Evolutionary conservation across 2,113 vertebrate genomes (phyloP).

Genomic region (Podarcis raffonei): DNA sequence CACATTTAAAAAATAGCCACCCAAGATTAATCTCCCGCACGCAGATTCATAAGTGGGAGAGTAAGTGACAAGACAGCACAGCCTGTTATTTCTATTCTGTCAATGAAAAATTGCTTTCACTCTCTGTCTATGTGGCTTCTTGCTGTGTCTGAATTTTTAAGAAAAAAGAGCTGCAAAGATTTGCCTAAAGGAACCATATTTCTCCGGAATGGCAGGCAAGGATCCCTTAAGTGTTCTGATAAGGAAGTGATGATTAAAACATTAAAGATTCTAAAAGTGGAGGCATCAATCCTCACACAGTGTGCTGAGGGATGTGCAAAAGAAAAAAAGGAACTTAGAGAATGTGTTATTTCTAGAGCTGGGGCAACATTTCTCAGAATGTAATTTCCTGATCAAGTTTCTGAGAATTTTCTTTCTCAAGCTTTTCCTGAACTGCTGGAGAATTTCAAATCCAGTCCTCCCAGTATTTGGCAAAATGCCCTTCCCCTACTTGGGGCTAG

Average conservation of each 20-base stretch:
- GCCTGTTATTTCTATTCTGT: conserved; percentile 38
- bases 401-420: background rate
- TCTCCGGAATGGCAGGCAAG: conserved; percentile 15
- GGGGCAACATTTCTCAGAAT: background rate
- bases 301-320: background rate
- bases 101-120: conserved; percentile 35
- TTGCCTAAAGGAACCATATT: conserved; percentile 24
- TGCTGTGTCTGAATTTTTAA: conserved; percentile 41
- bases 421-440: background rate
- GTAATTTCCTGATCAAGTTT: background rate
- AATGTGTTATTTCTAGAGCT: background rate
- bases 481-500: too few species aligned
- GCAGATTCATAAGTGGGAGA: conserved; percentile 11
- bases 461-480: too few species aligned
- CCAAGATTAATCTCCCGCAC: conserved; percentile 44
- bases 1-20: conserved; percentile 32
- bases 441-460: background rate
- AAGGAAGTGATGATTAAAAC: conserved; percentile 27
- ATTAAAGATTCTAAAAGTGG: conserved; percentile 20
- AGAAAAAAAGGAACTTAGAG: too few species aligned
- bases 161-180: conserved; percentile 33
- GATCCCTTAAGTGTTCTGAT: conserved; percentile 20
- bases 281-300: background rate
- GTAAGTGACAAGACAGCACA: conserved; percentile 30
- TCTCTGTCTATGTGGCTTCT: conserved; percentile 20